phyloP scores from a whole-genome alignment of 2,888 invertebrate species.

The Celastrina argiolus region DNA sequence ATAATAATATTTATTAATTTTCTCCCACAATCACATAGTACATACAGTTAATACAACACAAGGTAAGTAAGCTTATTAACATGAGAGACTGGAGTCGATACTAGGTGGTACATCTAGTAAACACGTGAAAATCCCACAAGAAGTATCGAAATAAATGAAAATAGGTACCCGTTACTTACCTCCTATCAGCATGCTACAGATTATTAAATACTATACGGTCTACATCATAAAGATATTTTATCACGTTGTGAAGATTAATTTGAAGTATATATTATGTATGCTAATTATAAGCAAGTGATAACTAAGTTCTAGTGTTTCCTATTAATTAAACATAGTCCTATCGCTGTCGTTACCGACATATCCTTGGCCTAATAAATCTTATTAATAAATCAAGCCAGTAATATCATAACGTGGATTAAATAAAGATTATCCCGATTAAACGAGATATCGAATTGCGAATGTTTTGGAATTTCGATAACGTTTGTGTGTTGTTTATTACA shows the following conservation, averaged over 20 bases:
- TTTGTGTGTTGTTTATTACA: neutral
- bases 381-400: neutral
- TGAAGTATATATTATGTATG: neutral
- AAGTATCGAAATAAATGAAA: too few relatives aligned
- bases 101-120: too few relatives aligned
- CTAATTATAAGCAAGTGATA: neutral
- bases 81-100: too few relatives aligned
- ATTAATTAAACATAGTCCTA: neutral
- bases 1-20: too few relatives aligned
- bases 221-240: too few relatives aligned
- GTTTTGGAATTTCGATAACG: neutral
- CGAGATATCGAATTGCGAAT: neutral
- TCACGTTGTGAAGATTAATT: neutral
- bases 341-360: neutral
- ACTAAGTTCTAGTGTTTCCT: constrained; percentile 2
- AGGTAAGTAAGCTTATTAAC: too few relatives aligned
- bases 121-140: too few relatives aligned
- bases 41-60: too few relatives aligned
- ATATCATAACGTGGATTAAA: neutral
- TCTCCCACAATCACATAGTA: too few relatives aligned
- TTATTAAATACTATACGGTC: too few relatives aligned
- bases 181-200: too few relatives aligned
- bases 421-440: neutral
- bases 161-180: too few relatives aligned
- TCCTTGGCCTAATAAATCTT: constrained; percentile 12